Percentiles rank a stretch among this genome's conserved stretches.
Conservation (phyloP, 2,797 vertebrate species). For the Phrynocephalus vlangalii region DNA sequence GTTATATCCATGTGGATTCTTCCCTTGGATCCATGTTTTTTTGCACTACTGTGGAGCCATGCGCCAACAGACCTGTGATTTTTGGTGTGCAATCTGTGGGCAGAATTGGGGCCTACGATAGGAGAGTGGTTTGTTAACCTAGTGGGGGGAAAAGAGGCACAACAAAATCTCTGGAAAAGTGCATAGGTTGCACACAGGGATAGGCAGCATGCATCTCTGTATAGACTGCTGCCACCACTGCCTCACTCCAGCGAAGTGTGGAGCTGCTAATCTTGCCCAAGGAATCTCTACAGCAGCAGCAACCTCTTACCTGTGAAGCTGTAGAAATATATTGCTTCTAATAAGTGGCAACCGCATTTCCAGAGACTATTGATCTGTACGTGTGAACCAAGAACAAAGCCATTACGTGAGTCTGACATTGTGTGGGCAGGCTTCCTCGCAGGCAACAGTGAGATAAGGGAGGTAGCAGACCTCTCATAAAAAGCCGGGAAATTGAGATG, state of each 20-base stretch:
- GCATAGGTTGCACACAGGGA: conserved; percentile 43
- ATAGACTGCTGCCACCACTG: conserved; percentile 59
- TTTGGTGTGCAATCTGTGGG: too few relatives aligned
- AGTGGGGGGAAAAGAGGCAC: conserved; percentile 5
- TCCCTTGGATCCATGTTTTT: too few relatives aligned
- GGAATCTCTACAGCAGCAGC: conserved; percentile 58
- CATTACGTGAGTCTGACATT: conserved; percentile 40
- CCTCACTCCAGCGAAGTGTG: conserved; percentile 37
- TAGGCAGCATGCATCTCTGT: conserved; percentile 43
- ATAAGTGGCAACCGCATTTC: conserved; percentile 72
- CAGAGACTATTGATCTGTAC: conserved; percentile 64
- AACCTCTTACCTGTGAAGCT: conserved; percentile 63
- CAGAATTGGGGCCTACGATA: too few relatives aligned
- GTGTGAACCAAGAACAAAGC: conserved; percentile 53
- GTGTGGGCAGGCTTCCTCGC: conserved; percentile 29
- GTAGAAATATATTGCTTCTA: conserved; percentile 65
- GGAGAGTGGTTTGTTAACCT: background rate
- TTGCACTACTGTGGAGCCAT: too few relatives aligned
- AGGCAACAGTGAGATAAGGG: conserved; percentile 6
- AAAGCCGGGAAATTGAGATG: conserved; percentile 25
- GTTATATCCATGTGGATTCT: too few relatives aligned
- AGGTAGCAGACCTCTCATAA: conserved; percentile 3
- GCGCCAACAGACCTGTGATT: too few relatives aligned
- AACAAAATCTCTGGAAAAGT: conserved; percentile 22
- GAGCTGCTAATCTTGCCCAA: conserved; percentile 57